Evolutionary conservation across 2,113 vertebrate species (phyloP).

Genomic region (Eulacestoma nigropectus): DNA sequence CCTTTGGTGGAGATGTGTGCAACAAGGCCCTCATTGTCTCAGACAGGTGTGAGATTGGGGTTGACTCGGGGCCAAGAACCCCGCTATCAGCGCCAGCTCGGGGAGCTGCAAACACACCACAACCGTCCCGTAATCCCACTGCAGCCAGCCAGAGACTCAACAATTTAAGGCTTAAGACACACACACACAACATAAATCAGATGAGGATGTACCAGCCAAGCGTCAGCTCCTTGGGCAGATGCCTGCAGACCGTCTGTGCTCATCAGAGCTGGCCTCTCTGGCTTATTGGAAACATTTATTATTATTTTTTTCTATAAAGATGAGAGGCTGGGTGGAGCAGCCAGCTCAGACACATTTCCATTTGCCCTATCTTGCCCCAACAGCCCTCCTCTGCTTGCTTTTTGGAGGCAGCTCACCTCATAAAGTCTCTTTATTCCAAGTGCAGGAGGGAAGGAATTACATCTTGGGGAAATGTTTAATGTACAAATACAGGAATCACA

Average conservation of each 20-base stretch:
- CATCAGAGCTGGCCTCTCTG: slow-evolving; percentile 72
- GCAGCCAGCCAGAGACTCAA: slow-evolving; percentile 75
- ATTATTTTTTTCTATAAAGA: slow-evolving; percentile 9
- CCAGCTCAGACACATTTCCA: slow-evolving; percentile 57
- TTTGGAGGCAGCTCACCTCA: slow-evolving; percentile 39
- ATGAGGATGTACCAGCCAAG: slow-evolving; percentile 71
- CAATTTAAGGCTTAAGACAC: slow-evolving; percentile 73
- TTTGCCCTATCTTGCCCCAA: slow-evolving; percentile 76
- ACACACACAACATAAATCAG: slow-evolving; percentile 77
- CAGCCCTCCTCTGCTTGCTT: slow-evolving; percentile 37
- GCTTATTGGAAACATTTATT: slow-evolving; percentile 60
- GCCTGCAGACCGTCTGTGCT: slow-evolving; percentile 77
- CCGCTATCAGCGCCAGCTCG: slow-evolving; percentile 71
- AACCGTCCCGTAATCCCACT: slow-evolving; percentile 66
- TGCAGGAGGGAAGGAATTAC: slow-evolving; percentile 18
- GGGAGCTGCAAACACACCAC: slow-evolving; percentile 69
- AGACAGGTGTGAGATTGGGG: slow-evolving; percentile 82
- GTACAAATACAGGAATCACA: slow-evolving; percentile 47
- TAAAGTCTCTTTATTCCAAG: background rate
- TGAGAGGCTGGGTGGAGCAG: slow-evolving; percentile 75
- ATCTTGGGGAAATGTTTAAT: slow-evolving; percentile 46
- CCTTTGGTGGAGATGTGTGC: slow-evolving; percentile 53
- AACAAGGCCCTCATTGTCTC: slow-evolving; percentile 84
- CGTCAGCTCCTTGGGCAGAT: slow-evolving; percentile 72
- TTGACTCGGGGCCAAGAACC: slow-evolving; percentile 64